Evolutionary conservation across 2,113 vertebrate species (phyloP), one percentile per base, ranked within the genome.

Genomic region (Typhlomys cinereus): DNA sequence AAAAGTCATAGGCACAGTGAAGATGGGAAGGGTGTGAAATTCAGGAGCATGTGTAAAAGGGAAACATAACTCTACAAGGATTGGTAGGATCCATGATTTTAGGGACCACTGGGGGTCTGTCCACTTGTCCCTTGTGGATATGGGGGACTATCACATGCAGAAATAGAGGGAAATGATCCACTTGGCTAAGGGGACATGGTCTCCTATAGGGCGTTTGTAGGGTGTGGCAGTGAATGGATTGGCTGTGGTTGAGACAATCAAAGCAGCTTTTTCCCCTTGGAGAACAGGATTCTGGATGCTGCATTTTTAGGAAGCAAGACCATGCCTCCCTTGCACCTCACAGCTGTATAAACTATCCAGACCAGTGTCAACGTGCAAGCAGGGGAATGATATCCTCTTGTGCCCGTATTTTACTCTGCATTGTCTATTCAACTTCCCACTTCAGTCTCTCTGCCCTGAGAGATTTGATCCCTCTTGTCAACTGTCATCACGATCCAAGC

Each of bases 401-500:
- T 3, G 46, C 3, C 34, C 10, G 64, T 64, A 61, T 79, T 82
- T 34, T 66, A 48, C 76, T 85, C 88, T 76, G 1, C 34, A 36
- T 83, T 59, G 67, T 52, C 81, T 88, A 39, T 81, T 90, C 44
- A 57, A 50, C 73, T 78, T 44, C 59, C 36, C 57, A 8, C 27
- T 54, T 44, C 34, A 27, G 48, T 92, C 82, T 71, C 52, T 52
- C 54, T 36, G 44, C 2, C 12, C 31, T 90, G 15, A n/a, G n/a
- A n/a, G 6, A 39, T 83, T 80, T 62, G 73, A 95, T 86, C 59
- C 12, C 54, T 70, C 83, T 89, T 54, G n/a, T 69, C 52, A 59
- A 39, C 59, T 89, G 54, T 91, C 14, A n/a, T 85, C 66, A 61
- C 84, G 75, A 69, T 29, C 36, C 70, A 80, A 80, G 44, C 21